Evolutionary conservation across 2,888 invertebrate species (phyloP).

Genomic region (Danaus chrysippus): DNA sequence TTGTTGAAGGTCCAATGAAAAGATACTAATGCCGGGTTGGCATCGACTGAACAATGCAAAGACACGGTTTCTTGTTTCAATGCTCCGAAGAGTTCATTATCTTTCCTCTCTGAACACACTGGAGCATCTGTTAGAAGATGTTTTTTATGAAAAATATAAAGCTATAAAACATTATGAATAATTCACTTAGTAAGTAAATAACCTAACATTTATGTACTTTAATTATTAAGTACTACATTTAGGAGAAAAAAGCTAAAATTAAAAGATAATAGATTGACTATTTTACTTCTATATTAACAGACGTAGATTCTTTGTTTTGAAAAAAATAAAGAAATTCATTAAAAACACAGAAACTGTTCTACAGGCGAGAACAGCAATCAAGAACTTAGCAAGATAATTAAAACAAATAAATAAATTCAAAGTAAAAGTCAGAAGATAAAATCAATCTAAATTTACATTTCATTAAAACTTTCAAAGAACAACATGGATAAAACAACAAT

Average conservation of each 20-base stretch:
- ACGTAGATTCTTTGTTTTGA: no score
- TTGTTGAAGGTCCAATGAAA: slow-evolving; percentile 97
- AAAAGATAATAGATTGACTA: no score
- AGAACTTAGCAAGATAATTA: neutral
- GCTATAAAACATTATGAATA: no score
- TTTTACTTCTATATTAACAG: no score
- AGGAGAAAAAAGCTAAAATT: no score
- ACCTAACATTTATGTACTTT: no score
- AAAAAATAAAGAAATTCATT: neutral
- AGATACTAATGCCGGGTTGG: slow-evolving; percentile 90
- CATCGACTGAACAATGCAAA: slow-evolving; percentile 91
- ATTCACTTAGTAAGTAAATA: no score
- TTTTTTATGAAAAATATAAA: neutral
- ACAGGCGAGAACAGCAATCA: no score
- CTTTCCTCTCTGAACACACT: slow-evolving; percentile 86
- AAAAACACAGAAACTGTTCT: neutral
- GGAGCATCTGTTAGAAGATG: slow-evolving; percentile 81
- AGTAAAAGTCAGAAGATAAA: slow-evolving; percentile 15
- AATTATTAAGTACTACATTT: no score
- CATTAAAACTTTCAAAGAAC: slow-evolving; percentile 18
- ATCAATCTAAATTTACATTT: slow-evolving; percentile 22
- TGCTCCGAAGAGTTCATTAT: slow-evolving; percentile 89
- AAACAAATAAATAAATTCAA: slow-evolving; percentile 11
- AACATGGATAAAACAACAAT: slow-evolving; percentile 20
- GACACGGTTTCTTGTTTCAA: slow-evolving; percentile 93